Conservation (phyloP, 2,797 vertebrate genomes). For the Tinamus major region DNA sequence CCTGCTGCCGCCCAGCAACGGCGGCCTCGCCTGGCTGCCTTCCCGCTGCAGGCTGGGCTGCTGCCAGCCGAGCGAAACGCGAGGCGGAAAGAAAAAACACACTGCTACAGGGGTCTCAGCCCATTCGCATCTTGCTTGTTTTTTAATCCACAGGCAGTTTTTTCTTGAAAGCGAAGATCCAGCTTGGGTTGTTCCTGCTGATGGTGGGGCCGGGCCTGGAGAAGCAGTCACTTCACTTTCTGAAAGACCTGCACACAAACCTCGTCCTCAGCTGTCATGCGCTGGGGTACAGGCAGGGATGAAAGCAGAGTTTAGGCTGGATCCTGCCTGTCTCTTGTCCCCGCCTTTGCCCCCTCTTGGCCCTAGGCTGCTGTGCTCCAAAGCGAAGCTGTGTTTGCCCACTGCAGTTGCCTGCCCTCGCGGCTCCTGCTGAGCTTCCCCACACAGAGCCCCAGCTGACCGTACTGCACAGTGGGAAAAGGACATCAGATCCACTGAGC, state of each 20-base stretch:
- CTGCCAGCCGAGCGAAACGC: neutral
- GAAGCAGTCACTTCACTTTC: conserved; percentile 81
- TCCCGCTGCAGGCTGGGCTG: no score
- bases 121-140: neutral
- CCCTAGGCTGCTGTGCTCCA: neutral
- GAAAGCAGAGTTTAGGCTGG: neutral
- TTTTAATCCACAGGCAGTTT: neutral
- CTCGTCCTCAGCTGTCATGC: conserved; percentile 86
- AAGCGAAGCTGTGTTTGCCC: neutral
- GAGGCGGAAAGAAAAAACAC: neutral
- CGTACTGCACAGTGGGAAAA: neutral
- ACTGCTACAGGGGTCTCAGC: neutral
- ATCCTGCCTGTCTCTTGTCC: neutral
- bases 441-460: neutral
- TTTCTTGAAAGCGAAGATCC: neutral
- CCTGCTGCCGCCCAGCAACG: no score
- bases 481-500: neutral
- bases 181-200: neutral
- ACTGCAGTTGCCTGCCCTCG: neutral
- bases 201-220: neutral
- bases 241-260: conserved; percentile 92
- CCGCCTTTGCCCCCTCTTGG: neutral
- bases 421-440: neutral
- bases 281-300: conserved; percentile 74
- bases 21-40: no score